Evolutionary conservation across 2,113 vertebrate species (phyloP).

Genomic region (Otolemur garnettii): DNA sequence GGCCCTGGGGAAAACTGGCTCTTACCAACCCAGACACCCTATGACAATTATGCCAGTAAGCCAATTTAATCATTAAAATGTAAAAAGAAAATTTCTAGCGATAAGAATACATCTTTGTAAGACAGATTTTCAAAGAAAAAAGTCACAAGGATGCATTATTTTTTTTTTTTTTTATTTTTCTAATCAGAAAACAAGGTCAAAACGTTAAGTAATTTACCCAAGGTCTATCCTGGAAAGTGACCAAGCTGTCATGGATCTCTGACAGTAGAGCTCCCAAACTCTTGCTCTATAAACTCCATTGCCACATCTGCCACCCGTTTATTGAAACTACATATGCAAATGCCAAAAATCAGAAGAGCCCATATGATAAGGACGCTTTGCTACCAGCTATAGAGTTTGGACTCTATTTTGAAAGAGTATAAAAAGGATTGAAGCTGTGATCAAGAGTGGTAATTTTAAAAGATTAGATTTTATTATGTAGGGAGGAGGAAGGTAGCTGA

Average conservation of each 20-base stretch:
- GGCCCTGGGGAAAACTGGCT: constrained; percentile 34
- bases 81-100: constrained; percentile 6
- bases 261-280: not conserved
- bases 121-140: not conserved
- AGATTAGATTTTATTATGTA: not conserved
- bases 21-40: not conserved
- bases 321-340: not conserved
- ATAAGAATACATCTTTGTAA: not conserved
- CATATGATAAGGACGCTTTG: not conserved
- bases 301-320: not conserved
- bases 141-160: not conserved
- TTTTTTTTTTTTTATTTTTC: not conserved
- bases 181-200: not conserved
- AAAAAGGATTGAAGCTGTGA: not conserved
- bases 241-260: not conserved
- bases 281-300: not conserved
- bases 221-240: not conserved
- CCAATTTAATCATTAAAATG: constrained; percentile 53
- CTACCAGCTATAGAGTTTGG: not conserved
- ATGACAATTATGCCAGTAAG: constrained; percentile 48
- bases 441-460: not conserved
- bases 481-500: not conserved
- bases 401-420: not conserved
- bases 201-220: not conserved
- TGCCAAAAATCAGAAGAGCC: not conserved